Conservation (phyloP, 2,113 vertebrate genomes). For the Platycercus adscitus region DNA sequence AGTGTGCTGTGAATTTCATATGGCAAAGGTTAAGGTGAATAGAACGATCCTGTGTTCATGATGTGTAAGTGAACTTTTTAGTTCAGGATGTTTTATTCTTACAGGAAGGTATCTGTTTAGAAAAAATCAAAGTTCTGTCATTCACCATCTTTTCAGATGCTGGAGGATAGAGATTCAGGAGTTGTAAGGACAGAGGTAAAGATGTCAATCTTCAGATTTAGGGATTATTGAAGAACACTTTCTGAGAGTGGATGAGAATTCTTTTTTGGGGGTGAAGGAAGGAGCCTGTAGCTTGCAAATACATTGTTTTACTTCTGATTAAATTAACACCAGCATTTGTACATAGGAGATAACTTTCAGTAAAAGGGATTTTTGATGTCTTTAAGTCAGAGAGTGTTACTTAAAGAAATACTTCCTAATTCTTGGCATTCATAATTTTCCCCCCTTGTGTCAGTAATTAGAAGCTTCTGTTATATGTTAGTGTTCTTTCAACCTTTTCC, state of each 20-base stretch:
- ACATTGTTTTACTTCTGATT: background rate
- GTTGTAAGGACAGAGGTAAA: background rate
- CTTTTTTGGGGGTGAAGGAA: background rate
- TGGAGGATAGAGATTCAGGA: background rate
- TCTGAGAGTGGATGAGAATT: background rate
- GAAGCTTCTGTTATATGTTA: background rate
- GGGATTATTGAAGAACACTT: background rate
- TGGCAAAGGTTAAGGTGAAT: background rate
- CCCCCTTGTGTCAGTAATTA: background rate
- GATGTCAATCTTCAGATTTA: background rate
- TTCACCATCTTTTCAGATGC: background rate
- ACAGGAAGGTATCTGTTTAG: background rate
- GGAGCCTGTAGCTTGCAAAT: background rate
- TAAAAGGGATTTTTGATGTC: background rate
- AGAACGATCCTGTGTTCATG: background rate
- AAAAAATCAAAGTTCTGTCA: background rate
- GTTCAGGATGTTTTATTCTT: background rate
- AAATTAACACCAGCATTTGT: background rate
- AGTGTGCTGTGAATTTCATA: background rate
- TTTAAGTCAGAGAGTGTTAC: background rate
- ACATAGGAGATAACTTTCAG: background rate
- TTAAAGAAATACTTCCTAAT: background rate
- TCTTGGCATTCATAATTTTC: background rate
- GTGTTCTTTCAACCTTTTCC: background rate
- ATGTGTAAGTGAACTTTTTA: background rate